Evolutionary conservation across 2,797 vertebrate species (phyloP), one percentile per base, ranked within the genome.

Genomic region (Ctenochaetus hawaiiensis): DNA sequence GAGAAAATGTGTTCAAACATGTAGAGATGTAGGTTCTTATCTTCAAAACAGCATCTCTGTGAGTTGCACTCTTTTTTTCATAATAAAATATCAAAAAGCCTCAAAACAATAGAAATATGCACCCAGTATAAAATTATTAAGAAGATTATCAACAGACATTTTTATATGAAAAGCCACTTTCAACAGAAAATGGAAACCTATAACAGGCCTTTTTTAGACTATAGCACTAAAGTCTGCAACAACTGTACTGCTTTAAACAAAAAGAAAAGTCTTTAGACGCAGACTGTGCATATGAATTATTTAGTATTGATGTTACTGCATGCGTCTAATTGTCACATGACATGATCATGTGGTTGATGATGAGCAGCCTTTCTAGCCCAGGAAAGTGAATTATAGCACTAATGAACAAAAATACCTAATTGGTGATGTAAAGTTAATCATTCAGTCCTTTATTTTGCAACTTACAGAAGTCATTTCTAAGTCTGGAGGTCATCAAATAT

Each of bases 281-380:
- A 30, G 23, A 48, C 37, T 18, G 16, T 59, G 61, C 22, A 37
- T 34, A 13, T 52, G 10, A 30, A 68, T 20, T 17, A 22, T 65
- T 45, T 44, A 49, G 37, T 26, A 56, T 22, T 20, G 63, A 65
- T 67, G 16, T 39, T 39, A 8, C 39, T 39, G 37, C 8, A 9
- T 57, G 49, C 59, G n/a, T 68, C 68, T 75, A 75, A 67, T 72
- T 22, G 44, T 58, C 61, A 47, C 67, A 62, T 80, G 68, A 58
- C 57, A 41, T 26, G 45, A 57, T 73, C 52, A 72, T 74, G 67
- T 44, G 51, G 61, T 60, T 78, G 49, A 53, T 67, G 14, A 75
- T 13, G 23, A 43, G 43, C 43, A 43, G 45, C 60, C 34, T 48
- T 62, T 83, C 26, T 22, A 52, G 8, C 18, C 26, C 3, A 72